These are phyloP conservation scores for Ardeotis arabs DNA, from an alignment of 2,113 vertebrate species.

Conservation along the genomic window DNA sequence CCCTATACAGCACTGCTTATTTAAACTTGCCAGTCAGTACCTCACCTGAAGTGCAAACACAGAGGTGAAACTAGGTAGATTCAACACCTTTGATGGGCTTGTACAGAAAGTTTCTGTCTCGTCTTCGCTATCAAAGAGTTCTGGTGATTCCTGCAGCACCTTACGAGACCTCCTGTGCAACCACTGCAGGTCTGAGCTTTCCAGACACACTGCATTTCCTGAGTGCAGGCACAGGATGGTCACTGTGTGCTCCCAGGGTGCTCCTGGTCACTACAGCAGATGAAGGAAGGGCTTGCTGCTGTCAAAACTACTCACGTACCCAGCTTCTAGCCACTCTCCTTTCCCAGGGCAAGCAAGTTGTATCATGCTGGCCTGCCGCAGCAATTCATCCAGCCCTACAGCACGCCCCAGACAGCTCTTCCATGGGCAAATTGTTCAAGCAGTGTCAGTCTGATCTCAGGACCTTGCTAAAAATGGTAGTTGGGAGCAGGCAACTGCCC, in stretches of 20 bases:
- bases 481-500: background rate
- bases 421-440: background rate
- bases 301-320: background rate
- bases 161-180: background rate
- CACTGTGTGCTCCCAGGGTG: background rate
- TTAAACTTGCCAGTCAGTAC: background rate
- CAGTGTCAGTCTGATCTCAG: background rate
- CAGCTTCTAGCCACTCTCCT: background rate
- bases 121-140: background rate
- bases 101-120: background rate
- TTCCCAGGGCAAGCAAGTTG: fast-evolving
- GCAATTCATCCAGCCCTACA: background rate
- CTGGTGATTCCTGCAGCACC: background rate
- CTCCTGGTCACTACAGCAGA: background rate
- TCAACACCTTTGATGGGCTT: background rate
- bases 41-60: background rate
- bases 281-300: background rate
- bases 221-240: background rate
- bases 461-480: background rate
- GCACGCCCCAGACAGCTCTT: background rate
- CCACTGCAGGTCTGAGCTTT: background rate
- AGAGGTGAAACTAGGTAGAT: background rate
- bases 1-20: background rate
- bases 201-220: fast-evolving
- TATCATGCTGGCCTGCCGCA: background rate